phyloP scores from a whole-genome alignment of 2,888 invertebrate species.

The Rhyacophila evoluta region DNA sequence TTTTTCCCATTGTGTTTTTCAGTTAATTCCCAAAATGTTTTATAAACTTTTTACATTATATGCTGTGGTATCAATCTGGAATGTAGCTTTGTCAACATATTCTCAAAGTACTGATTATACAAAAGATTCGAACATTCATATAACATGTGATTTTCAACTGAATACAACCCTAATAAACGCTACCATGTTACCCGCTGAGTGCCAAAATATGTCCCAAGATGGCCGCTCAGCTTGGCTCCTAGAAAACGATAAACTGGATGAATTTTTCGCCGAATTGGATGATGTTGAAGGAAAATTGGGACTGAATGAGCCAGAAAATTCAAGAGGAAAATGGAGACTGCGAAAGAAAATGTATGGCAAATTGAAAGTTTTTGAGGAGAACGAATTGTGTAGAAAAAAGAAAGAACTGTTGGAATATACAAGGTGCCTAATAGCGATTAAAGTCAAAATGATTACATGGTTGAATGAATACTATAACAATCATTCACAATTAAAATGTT shows the following conservation, averaged over 20 bases:
- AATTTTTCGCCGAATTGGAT: not conserved
- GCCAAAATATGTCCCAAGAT: not conserved
- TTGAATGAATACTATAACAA: not conserved
- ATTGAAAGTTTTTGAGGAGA: not conserved
- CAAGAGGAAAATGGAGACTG: not conserved
- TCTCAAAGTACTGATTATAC: not conserved
- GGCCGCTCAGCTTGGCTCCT: not conserved
- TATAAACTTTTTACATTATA: too few relatives aligned
- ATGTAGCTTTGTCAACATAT: too few relatives aligned
- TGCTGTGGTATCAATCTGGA: too few relatives aligned
- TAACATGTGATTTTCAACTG: not conserved
- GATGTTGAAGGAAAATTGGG: not conserved
- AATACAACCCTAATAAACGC: not conserved
- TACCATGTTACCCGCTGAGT: not conserved
- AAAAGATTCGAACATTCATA: not conserved
- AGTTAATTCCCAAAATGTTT: too few relatives aligned
- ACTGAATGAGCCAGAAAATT: not conserved
- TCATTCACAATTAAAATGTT: too few relatives aligned
- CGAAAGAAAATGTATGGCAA: not conserved
- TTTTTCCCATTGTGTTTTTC: too few relatives aligned
- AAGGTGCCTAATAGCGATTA: not conserved
- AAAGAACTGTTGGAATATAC: not conserved
- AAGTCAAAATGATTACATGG: not conserved
- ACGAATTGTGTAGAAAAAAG: not conserved
- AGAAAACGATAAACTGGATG: not conserved